A percentile compares a stretch with the other conserved stretches of the same genome.
phyloP scores from a whole-genome alignment of 2,888 invertebrate species.

The Podabrus alpinus region DNA sequence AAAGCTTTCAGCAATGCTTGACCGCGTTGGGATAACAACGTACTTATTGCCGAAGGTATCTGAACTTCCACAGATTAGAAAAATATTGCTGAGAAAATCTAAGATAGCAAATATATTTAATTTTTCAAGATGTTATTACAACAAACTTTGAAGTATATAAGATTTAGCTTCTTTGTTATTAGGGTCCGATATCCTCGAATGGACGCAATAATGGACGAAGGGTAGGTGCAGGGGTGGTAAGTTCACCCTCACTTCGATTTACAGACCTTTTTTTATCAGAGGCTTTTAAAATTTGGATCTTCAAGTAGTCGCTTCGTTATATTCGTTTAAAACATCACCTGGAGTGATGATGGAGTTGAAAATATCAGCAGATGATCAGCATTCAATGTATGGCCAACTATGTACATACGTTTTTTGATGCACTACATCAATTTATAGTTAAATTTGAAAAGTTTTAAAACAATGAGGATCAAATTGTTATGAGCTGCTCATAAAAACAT shows the following conservation, averaged over 20 bases:
- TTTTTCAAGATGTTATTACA: background rate
- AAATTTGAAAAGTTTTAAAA: background rate
- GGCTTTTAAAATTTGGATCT: background rate
- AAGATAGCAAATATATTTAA: background rate
- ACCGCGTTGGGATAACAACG: background rate
- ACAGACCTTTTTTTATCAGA: background rate
- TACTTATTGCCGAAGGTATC: background rate
- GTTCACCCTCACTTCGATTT: background rate
- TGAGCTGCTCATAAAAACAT: background rate
- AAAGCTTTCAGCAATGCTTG: background rate
- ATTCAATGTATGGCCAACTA: background rate
- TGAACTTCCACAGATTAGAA: background rate
- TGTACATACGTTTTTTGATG: background rate
- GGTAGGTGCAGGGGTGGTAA: background rate
- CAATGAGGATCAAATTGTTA: background rate
- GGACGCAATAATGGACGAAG: background rate
- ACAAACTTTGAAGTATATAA: background rate
- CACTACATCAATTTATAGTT: background rate
- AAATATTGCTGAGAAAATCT: background rate
- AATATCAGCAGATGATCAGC: too few relatives aligned
- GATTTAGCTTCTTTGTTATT: background rate
- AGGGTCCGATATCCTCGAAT: background rate
- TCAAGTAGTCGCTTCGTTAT: background rate
- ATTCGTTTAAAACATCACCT: background rate
- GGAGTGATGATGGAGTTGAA: background rate